phyloP scores from a whole-genome alignment of 2,888 invertebrate species.

The Vannuccia rotundouncinata region DNA sequence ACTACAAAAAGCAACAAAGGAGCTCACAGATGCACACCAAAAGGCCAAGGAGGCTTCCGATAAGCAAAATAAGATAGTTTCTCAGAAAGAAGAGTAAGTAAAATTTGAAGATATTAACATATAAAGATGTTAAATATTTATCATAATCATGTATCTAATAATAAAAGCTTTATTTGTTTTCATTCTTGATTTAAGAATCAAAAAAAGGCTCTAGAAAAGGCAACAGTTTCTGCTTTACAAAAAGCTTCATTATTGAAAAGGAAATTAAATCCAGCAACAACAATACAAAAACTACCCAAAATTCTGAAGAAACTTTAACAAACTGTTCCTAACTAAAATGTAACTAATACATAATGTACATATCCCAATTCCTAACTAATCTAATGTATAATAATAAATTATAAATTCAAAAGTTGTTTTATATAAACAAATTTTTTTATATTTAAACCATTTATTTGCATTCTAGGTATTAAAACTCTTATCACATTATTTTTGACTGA shows the following conservation, averaged over 20 bases:
- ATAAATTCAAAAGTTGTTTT: too few species aligned
- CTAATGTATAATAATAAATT: too few species aligned
- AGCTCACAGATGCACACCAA: not conserved
- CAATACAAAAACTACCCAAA: not conserved
- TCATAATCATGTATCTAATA: not conserved
- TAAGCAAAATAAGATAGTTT: slow-evolving; percentile 4
- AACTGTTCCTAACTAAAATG: too few species aligned
- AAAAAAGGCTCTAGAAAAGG: slow-evolving; percentile 3
- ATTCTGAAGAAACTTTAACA: not conserved
- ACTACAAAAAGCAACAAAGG: not conserved
- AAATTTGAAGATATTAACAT: not conserved
- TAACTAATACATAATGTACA: too few species aligned
- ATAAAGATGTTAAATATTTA: not conserved
- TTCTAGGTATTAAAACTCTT: too few species aligned
- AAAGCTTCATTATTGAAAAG: not conserved
- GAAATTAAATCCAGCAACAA: not conserved
- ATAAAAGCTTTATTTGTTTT: not conserved
- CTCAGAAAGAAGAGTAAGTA: slow-evolving; percentile 1
- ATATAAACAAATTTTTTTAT: too few species aligned
- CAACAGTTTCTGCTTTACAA: slow-evolving; percentile 8
- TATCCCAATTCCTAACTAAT: too few species aligned
- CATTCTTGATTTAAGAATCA: not conserved
- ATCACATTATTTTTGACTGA: too few species aligned
- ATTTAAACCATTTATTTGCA: too few species aligned
- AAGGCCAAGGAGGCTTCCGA: not conserved